Evolutionary conservation across 2,888 invertebrate species (phyloP), one percentile per base, ranked within the genome.

Genomic region (Pammene aurita): DNA sequence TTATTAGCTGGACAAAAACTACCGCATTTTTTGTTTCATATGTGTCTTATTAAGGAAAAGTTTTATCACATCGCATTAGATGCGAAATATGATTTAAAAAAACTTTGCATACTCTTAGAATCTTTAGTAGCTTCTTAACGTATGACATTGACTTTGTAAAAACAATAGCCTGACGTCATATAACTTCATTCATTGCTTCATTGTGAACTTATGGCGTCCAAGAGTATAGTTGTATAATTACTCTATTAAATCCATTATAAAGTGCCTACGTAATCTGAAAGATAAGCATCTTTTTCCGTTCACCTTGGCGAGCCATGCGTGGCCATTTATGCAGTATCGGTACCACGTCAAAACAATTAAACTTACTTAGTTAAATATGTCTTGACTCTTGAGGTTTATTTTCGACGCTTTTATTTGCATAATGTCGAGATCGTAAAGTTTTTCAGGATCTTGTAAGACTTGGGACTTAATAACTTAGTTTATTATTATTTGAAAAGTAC

Each of bases 201-300:
- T 55, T 42, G 42, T 9, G 13, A 13, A 18, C 9, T 26, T 50
- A n/a, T 62, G 50, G n/a, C 58, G 58, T 60, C 13, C 50, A 52
- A 50, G 38, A 50, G 13, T 62, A 62, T 62, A 62, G 52, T 48
- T 54, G 16, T 62, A 62, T 62, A 62, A 62, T 48, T 54, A 65
- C 65, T 46, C 44, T 42, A 57, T 65, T 58, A 58, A 58, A 58
- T 42, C 26, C 41, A 65, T 57, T 65, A 57, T 57, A 66, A 35
- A 42, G 41, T 66, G 41, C 48, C 50, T 35, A 44, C n/a, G 35
- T 48, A 55, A 62, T 62, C 52, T 52, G 14, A 38, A 41, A n/a
- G 68, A 68, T 68, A 68, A 58, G 11, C 5, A 68, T 68, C 57
- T 48, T 34, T 57, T 64, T 68, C 63, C 52, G 57, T 61, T 68